phyloP scores from a whole-genome alignment of 2,888 invertebrate genomes.

The Monochamus alternatus region DNA sequence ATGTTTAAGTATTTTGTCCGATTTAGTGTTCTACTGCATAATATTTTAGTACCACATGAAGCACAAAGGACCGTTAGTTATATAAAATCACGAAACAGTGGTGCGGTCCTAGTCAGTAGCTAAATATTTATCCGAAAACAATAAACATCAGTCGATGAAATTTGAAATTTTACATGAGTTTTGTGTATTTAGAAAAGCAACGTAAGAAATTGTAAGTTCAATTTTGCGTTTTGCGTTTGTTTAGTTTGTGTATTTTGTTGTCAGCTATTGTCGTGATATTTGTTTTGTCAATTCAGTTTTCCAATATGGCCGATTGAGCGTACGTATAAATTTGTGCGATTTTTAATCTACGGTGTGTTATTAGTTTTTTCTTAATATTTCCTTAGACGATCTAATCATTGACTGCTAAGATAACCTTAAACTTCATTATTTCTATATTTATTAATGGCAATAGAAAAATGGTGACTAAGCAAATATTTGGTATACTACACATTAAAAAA shows the following conservation, averaged over 20 bases:
- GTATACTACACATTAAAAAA: conserved; percentile 2
- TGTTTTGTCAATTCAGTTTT: conserved; percentile 61
- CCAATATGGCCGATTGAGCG: conserved; percentile 64
- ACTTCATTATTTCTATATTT: background rate
- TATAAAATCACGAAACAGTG: conserved; percentile 52
- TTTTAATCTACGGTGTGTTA: conserved; percentile 42
- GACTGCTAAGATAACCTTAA: conserved; percentile 21
- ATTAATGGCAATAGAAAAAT: conserved; percentile 17
- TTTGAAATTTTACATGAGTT: background rate
- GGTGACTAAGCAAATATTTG: conserved; percentile 44
- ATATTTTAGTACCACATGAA: conserved; percentile 41
- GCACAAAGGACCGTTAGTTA: conserved; percentile 54
- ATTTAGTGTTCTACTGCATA: background rate
- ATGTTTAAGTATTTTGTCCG: conserved; percentile 23
- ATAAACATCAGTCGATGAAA: conserved; percentile 20
- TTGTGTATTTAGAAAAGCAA: conserved; percentile 11
- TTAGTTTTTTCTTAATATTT: conserved; percentile 26
- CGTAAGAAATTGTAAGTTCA: conserved; percentile 21
- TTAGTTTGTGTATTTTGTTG: conserved; percentile 42
- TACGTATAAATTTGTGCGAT: conserved; percentile 57
- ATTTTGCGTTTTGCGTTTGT: conserved; percentile 5
- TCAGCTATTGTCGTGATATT: conserved; percentile 52
- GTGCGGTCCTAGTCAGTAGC: conserved; percentile 40
- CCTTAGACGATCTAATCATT: conserved; percentile 10
- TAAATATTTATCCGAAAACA: conserved; percentile 7